Evolutionary conservation across 2,888 invertebrate species (phyloP).

Genomic region (Oscheius sp.): DNA sequence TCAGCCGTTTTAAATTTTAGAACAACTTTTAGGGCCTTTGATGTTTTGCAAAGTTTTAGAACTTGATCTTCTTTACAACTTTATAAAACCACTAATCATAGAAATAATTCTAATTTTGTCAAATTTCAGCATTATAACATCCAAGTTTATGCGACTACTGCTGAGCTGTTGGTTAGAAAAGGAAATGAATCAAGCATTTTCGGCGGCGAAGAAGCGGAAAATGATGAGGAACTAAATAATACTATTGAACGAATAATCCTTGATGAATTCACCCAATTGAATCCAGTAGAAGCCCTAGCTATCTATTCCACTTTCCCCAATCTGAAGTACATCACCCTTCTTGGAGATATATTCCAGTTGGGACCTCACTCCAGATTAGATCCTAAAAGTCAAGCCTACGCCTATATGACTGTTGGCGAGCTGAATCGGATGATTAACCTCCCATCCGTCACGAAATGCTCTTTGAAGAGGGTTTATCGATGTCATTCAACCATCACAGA

Average conservation of each 20-base stretch:
- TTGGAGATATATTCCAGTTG: conserved; percentile 17
- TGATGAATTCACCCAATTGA: conserved; percentile 8
- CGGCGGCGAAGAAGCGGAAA: too few relatives aligned
- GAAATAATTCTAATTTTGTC: too few relatives aligned
- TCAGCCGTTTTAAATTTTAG: too few relatives aligned
- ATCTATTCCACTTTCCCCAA: conserved; percentile 2
- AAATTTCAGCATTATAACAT: too few relatives aligned
- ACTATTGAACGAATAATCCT: conserved; percentile 5
- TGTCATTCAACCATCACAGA: conserved; percentile 9
- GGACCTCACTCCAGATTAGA: not conserved
- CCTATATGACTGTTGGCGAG: not conserved
- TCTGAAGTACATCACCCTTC: conserved; percentile 2
- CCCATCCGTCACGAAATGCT: not conserved
- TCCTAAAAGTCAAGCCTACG: not conserved
- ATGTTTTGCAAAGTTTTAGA: too few relatives aligned
- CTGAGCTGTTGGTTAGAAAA: not conserved
- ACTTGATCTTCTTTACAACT: too few relatives aligned
- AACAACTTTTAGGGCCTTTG: too few relatives aligned
- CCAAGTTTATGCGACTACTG: conserved; percentile 10
- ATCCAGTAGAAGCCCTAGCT: conserved; percentile 7
- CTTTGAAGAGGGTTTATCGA: conserved; percentile 11
- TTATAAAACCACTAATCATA: too few relatives aligned
- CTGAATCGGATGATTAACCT: not conserved
- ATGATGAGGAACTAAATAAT: not conserved
- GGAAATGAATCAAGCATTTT: not conserved